Base-by-base conservation (phyloP, 2,888 invertebrate genomes). In the Halocaridina rubra region DNA sequence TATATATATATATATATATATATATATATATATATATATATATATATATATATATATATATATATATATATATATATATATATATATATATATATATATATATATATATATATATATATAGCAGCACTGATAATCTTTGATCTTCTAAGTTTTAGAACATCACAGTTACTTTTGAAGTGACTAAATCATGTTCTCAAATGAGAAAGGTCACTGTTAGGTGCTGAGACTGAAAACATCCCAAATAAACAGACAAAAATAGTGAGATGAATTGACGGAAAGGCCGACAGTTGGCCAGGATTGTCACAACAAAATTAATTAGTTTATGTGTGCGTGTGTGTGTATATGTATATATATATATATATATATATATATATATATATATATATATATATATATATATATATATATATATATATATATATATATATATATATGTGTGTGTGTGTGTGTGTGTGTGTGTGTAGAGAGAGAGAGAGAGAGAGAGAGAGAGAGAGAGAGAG, bases 31-130 rank as follows among this genome's bases (percentile, higher is more conserved):
- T 46, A 4, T 53, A 53, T 53, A 53, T 53, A 53, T 53, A 53
- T 53, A 53, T 53, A 53, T 53, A 53, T 53, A 71, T 30, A 71
- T 71, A 71, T 30, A 71, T 71, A 32, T 71, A 71, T 71, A 71
- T 30, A 32, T 64, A 79, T 69, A 79, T 78, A 79, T 29, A 69
- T 67, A 78, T 78, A 57, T 64, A 79, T 67, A 71, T 69, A 76
- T 32, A 76, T 24, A 76, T 53, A 39, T 32, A 32, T 33, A 39
- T 33, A 39, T 72, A 19, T 30, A 39, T 32, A 39, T 32, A 72
- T 33, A 71, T 71, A 33, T 71, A 71, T 33, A 71, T 71, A 71
- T 71, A 71, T 29, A 33, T 71, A 32, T 71, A 71, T 32, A n/a
- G n/a, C n/a, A n/a, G n/a, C n/a, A n/a, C n/a, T n/a, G 19, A 16